Base-by-base conservation (phyloP, 2,888 invertebrate genomes). In the Pristionchus fissidentatus region DNA sequence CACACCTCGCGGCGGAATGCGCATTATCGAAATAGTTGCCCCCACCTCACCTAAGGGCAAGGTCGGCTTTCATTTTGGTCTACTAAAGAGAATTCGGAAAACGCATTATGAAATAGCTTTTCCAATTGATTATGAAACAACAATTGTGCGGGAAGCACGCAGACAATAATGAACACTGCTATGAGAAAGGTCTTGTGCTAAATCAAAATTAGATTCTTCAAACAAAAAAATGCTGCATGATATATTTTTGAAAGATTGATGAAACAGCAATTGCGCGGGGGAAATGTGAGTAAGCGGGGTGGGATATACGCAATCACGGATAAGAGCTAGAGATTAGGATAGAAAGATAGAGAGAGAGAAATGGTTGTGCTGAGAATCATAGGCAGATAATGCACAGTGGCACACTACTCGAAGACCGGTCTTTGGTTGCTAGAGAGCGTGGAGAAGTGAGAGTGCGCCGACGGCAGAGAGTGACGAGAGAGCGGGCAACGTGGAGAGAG, bases 311-410 rank as follows among this genome's bases (percentile, higher is more conserved):
- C 62, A 32, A 38, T 15, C 35, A 43, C 26, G 29, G 62, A 35
- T 26, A 15, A 62, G 62, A 19, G 62, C n/a, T 26, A 77, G 75
- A 73, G 75, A 49, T 46, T 15, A 19, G 49, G 49, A 49, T 10
- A 49, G 49, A 19, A 49, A 49, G 49, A 49, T 10, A 49, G 19
- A 32, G 32, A 8, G 49, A 46, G 15, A 29, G 75, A 75, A 75
- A 49, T 49, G 75, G 49, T 46, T 49, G 75, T 49, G 75, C 46
- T 46, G n/a, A 77, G 75, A 77, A 49, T 77, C 49, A 77, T 77
- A 77, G 26, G 49, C 75, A 77, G 75, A 70, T 70, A 70, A 70
- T 70, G 70, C 70, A n/a, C 66, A 35, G n/a, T 29, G 19, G 10
- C 62, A 62, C 32, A 55, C 32, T 15, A 35, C 35, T 7, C 70